Conservation (phyloP, 2,113 vertebrate species). For the Passer domesticus region DNA sequence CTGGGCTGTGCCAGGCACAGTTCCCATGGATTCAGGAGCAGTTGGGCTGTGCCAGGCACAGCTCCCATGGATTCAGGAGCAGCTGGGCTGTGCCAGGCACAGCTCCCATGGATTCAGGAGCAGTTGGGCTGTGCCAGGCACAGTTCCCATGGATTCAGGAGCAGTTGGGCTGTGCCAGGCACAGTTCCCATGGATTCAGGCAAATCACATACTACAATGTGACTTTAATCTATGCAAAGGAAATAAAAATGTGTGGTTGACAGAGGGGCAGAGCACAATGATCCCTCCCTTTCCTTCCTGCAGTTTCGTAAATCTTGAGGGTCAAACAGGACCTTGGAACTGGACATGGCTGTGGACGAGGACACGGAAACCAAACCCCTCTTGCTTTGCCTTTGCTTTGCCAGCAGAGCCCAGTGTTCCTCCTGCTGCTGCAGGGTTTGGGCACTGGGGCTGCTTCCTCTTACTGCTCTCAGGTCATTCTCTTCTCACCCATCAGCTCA, state of each 20-base stretch:
- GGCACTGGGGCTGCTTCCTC: background rate
- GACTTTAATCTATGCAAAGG: background rate
- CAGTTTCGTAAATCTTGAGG: background rate
- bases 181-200: no score
- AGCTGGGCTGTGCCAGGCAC: no score
- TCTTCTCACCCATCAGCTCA: background rate
- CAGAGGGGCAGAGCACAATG: background rate
- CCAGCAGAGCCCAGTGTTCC: no score
- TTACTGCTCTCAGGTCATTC: background rate
- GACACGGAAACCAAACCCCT: background rate
- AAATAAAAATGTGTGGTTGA: background rate
- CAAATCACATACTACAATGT: background rate
- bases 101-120: no score
- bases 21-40: no score
- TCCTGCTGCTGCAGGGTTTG: no score
- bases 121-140: no score
- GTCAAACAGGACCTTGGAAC: background rate
- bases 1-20: no score
- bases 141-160: no score
- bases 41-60: no score
- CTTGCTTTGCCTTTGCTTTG: background rate
- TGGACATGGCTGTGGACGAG: background rate
- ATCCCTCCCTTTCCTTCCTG: background rate
- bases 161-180: no score
- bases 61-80: no score